phyloP scores from a whole-genome alignment of 2,797 vertebrate genomes.

The Hafferia zeledoni region DNA sequence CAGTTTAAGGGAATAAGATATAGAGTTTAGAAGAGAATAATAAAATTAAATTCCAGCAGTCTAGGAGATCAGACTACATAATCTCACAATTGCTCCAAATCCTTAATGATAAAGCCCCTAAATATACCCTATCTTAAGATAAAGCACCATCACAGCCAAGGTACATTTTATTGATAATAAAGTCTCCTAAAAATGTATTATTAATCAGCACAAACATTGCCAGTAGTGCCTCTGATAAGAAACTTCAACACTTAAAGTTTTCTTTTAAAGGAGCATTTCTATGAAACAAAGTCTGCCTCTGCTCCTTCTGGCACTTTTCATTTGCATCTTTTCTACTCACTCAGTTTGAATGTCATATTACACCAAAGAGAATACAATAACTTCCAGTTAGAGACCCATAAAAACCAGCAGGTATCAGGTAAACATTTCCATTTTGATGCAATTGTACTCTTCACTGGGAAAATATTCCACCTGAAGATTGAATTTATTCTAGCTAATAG shows the following conservation, averaged over 20 bases:
- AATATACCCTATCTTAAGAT: not conserved
- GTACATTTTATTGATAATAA: not conserved
- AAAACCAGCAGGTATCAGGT: not conserved
- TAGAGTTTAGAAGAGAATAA: not conserved
- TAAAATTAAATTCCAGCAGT: not conserved
- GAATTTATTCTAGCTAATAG: not conserved
- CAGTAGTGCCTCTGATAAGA: not conserved
- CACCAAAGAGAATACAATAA: not conserved
- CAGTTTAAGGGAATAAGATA: not conserved
- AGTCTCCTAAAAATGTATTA: not conserved
- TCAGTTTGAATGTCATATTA: not conserved
- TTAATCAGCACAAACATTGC: not conserved
- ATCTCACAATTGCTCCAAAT: not conserved
- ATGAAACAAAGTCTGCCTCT: not conserved
- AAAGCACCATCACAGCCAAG: not conserved
- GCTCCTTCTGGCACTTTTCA: not conserved
- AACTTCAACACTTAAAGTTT: not conserved
- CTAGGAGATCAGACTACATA: not conserved
- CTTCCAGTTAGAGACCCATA: not conserved
- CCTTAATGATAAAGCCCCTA: not conserved
- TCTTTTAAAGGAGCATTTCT: not conserved
- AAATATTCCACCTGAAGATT: not conserved
- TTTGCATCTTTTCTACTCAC: conserved; percentile 1
- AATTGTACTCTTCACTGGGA: not conserved
- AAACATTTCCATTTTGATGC: not conserved